phyloP scores from a whole-genome alignment of 2,888 invertebrate species.

The Sarcophaga variegata region DNA sequence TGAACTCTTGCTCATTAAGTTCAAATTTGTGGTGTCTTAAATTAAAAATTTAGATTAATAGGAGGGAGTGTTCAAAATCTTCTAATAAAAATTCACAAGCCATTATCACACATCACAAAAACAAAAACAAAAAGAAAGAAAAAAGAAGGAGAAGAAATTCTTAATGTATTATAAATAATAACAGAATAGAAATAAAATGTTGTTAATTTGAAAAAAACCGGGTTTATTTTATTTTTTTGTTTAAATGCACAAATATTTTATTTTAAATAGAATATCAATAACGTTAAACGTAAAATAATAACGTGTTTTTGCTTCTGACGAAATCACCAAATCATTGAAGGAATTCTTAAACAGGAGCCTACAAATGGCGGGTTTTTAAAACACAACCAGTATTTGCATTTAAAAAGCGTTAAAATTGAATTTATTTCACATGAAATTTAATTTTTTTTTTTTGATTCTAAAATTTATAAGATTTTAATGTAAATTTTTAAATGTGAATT shows the following conservation, averaged over 20 bases:
- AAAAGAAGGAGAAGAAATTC: not conserved
- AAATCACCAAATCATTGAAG: not conserved
- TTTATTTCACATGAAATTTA: not conserved
- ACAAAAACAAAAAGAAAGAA: not conserved
- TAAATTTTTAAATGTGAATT: not conserved
- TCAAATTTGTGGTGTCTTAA: no score
- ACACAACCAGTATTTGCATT: not conserved
- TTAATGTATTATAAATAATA: slow-evolving; percentile 21
- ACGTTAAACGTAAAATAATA: not conserved
- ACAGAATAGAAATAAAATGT: slow-evolving; percentile 26
- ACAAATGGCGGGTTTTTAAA: not conserved
- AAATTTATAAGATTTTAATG: not conserved
- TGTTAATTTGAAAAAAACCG: not conserved
- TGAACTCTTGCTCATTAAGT: slow-evolving; percentile 39
- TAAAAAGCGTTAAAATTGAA: not conserved
- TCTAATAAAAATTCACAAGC: no score
- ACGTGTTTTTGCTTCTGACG: not conserved
- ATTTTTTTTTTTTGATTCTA: not conserved
- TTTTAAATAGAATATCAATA: not conserved
- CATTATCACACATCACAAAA: slow-evolving; percentile 9
- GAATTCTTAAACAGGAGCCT: slow-evolving; percentile 39
- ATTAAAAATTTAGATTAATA: no score
- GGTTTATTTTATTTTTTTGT: slow-evolving; percentile 1
- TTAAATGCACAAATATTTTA: slow-evolving; percentile 31
- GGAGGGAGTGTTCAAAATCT: slow-evolving; percentile 2